Conservation (phyloP, 2,113 vertebrate species). For the Progne subis region DNA sequence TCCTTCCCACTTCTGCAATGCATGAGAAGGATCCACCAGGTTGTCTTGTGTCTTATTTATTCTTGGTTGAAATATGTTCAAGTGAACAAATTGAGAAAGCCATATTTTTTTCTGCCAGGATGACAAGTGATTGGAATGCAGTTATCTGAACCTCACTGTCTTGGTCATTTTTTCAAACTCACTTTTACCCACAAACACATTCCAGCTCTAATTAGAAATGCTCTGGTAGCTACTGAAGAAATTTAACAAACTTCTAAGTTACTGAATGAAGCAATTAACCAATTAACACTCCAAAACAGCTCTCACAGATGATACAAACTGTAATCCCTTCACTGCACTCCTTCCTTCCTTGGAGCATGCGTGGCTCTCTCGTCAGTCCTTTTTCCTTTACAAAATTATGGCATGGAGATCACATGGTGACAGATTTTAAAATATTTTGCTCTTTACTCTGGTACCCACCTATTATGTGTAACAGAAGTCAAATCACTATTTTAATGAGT, state of each 20-base stretch:
- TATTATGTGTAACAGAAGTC: neutral
- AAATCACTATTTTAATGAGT: neutral
- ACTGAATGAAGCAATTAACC: neutral
- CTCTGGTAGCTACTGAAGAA: neutral
- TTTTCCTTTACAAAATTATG: neutral
- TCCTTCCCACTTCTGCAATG: neutral
- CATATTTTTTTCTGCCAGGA: neutral
- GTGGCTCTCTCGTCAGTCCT: neutral
- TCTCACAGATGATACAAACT: neutral
- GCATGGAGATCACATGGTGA: neutral
- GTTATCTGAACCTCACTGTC: neutral
- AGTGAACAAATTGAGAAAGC: neutral
- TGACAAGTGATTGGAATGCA: neutral
- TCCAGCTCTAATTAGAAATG: neutral
- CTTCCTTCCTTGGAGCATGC: fast-evolving
- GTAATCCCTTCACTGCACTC: fast-evolving
- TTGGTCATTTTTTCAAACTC: neutral
- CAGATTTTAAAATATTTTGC: neutral
- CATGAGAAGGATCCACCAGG: neutral
- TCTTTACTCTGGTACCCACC: neutral
- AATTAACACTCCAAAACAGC: neutral
- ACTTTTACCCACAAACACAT: neutral
- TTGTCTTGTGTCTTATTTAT: neutral
- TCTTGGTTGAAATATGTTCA: neutral
- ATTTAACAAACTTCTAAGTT: neutral